Evolutionary conservation across 2,888 invertebrate genomes (phyloP).

Genomic region (Heliconius erato): DNA sequence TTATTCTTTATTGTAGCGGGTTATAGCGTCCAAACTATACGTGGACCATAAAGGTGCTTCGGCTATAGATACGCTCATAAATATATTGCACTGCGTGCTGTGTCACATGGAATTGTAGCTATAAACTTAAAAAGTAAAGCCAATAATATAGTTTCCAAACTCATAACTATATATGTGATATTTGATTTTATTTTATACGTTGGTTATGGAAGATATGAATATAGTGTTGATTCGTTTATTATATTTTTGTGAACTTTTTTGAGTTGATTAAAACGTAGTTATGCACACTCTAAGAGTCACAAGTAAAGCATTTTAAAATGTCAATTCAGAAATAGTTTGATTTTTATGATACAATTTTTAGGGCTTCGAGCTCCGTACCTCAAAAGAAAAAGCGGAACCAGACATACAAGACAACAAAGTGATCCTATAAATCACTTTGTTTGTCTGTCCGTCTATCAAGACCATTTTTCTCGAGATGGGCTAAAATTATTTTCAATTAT

Average conservation of each 20-base stretch:
- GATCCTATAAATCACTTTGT: too few relatives aligned
- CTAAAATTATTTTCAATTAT: too few relatives aligned
- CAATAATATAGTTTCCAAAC: constrained; percentile 6
- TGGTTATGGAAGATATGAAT: neutral
- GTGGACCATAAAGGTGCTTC: constrained; percentile 42
- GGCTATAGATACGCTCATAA: constrained; percentile 40
- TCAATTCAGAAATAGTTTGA: too few relatives aligned
- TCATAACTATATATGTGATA: neutral
- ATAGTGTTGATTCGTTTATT: neutral
- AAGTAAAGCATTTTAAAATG: neutral
- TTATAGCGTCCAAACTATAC: constrained; percentile 46
- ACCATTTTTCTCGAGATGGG: too few relatives aligned
- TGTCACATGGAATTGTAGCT: constrained; percentile 37
- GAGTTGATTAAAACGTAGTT: neutral
- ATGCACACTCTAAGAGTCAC: neutral
- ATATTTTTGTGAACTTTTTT: neutral
- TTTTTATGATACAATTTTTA: too few relatives aligned
- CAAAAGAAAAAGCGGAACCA: too few relatives aligned
- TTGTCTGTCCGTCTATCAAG: too few relatives aligned
- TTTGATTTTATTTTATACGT: neutral
- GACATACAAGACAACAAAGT: too few relatives aligned
- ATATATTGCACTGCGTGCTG: constrained; percentile 29
- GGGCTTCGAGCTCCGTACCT: too few relatives aligned
- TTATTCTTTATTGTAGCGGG: constrained; percentile 44
- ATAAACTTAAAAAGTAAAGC: constrained; percentile 37